phyloP scores from a whole-genome alignment of 2,113 vertebrate genomes.

The Odontesthes bonariensis region DNA sequence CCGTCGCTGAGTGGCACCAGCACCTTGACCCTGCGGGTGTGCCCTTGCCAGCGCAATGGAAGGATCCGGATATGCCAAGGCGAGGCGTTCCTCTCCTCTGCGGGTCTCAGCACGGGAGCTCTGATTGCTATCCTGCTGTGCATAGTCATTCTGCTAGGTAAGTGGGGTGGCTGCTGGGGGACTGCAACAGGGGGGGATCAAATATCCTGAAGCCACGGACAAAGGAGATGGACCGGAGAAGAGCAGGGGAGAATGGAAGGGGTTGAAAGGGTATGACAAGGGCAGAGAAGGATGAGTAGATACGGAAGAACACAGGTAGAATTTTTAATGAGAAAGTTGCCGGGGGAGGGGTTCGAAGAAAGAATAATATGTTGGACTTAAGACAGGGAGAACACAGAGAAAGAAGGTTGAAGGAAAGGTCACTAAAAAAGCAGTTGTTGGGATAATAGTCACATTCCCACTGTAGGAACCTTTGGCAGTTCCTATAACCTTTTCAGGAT shows the following conservation, averaged over 20 bases:
- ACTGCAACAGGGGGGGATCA: conserved; percentile 3
- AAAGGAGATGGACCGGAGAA: conserved; percentile 48
- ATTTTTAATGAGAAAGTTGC: conserved; percentile 55
- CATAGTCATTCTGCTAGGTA: conserved; percentile 95
- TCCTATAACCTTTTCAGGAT: no score
- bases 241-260: conserved; percentile 25
- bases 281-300: conserved; percentile 61
- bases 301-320: conserved; percentile 40
- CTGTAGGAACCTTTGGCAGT: no score
- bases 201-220: conserved; percentile 31
- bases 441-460: no score
- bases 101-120: conserved; percentile 96
- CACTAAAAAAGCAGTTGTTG: conserved; percentile 14
- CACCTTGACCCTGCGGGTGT: conserved; percentile 93
- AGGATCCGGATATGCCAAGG: conserved; percentile 86
- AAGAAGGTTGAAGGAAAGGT: conserved; percentile 19
- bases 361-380: conserved; percentile 33
- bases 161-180: conserved; percentile 65
- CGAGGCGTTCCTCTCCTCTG: conserved; percentile 93
- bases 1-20: conserved; percentile 93
- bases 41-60: conserved; percentile 87
- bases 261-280: conserved; percentile 57
- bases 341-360: background rate
- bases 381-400: background rate
- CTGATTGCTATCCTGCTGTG: conserved; percentile 97